Percentiles rank a stretch among this genome's conserved stretches.
Conservation (phyloP, 2,113 vertebrate species). For the Antigone vipio region DNA sequence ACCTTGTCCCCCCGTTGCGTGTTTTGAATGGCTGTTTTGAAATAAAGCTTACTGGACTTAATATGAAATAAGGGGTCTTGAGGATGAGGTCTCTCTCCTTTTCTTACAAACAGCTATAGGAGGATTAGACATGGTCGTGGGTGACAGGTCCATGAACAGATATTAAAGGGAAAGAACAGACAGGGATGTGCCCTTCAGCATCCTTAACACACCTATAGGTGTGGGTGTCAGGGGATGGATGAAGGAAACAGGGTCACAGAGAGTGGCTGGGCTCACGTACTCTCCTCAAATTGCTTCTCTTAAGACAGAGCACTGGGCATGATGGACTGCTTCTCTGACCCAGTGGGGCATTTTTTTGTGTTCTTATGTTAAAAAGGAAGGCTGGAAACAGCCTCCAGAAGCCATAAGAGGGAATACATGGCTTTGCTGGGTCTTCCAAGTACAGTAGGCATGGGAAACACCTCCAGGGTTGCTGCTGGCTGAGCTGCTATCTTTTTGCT, state of each 20-base stretch:
- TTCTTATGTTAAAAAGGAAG: not conserved
- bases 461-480: not conserved
- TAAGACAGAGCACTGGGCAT: not conserved
- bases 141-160: not conserved
- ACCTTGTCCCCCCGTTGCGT: not conserved
- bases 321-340: rapidly evolving
- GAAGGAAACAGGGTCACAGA: not conserved
- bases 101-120: not conserved
- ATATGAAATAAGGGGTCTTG: not conserved
- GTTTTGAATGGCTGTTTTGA: not conserved
- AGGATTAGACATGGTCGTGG: not conserved
- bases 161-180: not conserved
- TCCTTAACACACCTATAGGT: not conserved
- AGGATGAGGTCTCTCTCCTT: not conserved
- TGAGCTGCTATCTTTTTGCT: not conserved
- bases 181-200: not conserved
- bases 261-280: not conserved
- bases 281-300: not conserved
- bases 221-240: not conserved
- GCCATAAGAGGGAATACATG: not conserved
- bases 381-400: not conserved
- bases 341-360: not conserved
- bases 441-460: not conserved
- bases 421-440: not conserved
- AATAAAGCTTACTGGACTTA: not conserved